Evolutionary conservation across 2,113 vertebrate genomes (phyloP), one percentile per base, ranked within the genome.

Genomic region (Enhydra lutris): DNA sequence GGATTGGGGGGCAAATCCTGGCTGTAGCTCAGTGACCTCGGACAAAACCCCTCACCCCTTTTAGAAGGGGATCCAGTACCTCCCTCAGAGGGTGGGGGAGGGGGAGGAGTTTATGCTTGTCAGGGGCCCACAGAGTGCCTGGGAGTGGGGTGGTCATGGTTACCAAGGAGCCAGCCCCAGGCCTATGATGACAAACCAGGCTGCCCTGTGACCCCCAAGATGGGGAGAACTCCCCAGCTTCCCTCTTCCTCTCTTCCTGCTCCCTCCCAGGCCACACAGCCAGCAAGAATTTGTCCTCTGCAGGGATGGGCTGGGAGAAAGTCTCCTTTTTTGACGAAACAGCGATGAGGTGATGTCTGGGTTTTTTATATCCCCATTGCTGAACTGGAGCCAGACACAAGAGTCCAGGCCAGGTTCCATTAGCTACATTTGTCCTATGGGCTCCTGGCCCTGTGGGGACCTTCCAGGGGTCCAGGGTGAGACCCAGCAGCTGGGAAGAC

Each of bases 341-440:
- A 98, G 98, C 88, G 45, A 94, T 98, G 98, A 98, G 97, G 97
- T 98, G 97, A 98, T 98, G 98, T 98, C 98, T 98, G 97, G 97
- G 69, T 85, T 98, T 98, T 97, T 97, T 97, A 97, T 98, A 96
- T 97, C 91, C 86, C 83, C 71, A 21, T 47, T 39, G 89, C 94
- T 97, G 98, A 98, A 71, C 88, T 63, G 57, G 45, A 93, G 97
- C 98, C 98, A 98, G 96, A 52, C 12, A 11, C 24, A 80, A 81
- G 39, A 87, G 76, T 47, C 63, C 94, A 92, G 92, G 83, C 90
- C 39, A 39, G 65, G 87, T 78, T 63, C 82, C 34, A 50, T 63
- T 76, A 96, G 96, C 87, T 31, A 61, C 89, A n/a, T 87, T 96
- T 92, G 90, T 94, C 92, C 90, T 97, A 73, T 88, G 90, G 74